phyloP scores from a whole-genome alignment of 2,797 vertebrate species.

The Arnoldichthys spilopterus region DNA sequence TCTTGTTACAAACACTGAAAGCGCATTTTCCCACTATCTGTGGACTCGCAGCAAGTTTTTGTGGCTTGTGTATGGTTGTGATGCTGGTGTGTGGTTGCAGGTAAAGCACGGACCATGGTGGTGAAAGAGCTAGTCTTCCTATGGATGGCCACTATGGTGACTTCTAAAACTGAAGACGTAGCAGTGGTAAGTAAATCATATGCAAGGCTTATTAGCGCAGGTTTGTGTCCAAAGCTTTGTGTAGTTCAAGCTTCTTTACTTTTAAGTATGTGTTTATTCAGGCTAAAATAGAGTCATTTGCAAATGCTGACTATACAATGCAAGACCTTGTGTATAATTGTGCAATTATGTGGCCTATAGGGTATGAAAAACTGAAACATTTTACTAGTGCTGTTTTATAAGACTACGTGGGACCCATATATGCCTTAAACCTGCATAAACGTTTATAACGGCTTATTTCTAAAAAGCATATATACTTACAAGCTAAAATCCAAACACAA shows the following conservation, averaged over 20 bases:
- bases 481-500: no score
- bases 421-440: no score
- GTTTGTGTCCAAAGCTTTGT: background rate
- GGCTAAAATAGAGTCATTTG: background rate
- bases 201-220: background rate
- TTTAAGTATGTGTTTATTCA: background rate
- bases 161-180: background rate
- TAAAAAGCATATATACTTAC: no score
- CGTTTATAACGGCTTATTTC: no score
- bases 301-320: background rate
- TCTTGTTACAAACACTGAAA: slow-evolving; percentile 22
- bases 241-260: no score
- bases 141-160: slow-evolving; percentile 26
- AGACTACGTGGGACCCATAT: no score
- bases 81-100: slow-evolving; percentile 39
- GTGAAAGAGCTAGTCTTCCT: slow-evolving; percentile 14
- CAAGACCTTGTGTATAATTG: background rate
- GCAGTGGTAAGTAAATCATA: slow-evolving; percentile 35
- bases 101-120: slow-evolving; percentile 42
- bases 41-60: background rate
- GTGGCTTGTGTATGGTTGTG: background rate
- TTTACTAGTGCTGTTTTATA: no score
- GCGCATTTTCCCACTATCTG: background rate
- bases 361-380: no score
- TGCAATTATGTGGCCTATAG: no score